These are phyloP conservation scores for Stenodera caucasica DNA, from an alignment of 2,888 invertebrate genomes.

Conservation along the genomic window DNA sequence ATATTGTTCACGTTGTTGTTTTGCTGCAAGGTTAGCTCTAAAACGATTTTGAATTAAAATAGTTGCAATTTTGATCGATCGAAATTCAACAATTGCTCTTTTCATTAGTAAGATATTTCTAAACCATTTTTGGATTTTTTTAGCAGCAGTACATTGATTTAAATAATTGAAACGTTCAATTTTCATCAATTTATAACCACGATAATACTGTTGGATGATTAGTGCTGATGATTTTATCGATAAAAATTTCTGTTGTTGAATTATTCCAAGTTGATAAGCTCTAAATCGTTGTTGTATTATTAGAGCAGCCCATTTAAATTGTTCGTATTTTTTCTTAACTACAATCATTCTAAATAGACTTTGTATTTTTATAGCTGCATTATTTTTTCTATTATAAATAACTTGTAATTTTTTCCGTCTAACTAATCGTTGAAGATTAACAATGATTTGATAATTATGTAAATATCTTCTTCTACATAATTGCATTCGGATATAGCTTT, in stretches of 20 bases:
- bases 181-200: constrained; percentile 14
- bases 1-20: constrained; percentile 28
- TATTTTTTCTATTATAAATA: constrained; percentile 31
- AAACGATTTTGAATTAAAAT: constrained; percentile 57
- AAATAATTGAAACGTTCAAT: constrained; percentile 33
- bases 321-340: constrained; percentile 33
- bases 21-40: constrained; percentile 45
- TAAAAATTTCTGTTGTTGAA: constrained; percentile 50
- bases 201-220: constrained; percentile 15
- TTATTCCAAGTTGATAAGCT: constrained; percentile 47
- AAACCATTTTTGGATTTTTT: constrained; percentile 57
- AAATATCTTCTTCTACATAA: constrained; percentile 35
- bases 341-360: constrained; percentile 34
- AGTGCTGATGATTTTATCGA: constrained; percentile 39
- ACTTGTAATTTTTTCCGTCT: constrained; percentile 39
- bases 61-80: constrained; percentile 42
- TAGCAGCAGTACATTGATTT: constrained; percentile 41
- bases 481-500: constrained; percentile 57
- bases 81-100: not conserved
- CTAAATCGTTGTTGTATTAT: constrained; percentile 47
- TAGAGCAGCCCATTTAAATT: constrained; percentile 39
- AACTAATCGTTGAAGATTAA: constrained; percentile 38
- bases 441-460: constrained; percentile 27
- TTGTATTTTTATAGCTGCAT: constrained; percentile 42
- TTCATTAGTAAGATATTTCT: constrained; percentile 44